Evolutionary conservation across 2,113 vertebrate genomes (phyloP), one percentile per base, ranked within the genome.

Genomic region (Athene cunicularia): DNA sequence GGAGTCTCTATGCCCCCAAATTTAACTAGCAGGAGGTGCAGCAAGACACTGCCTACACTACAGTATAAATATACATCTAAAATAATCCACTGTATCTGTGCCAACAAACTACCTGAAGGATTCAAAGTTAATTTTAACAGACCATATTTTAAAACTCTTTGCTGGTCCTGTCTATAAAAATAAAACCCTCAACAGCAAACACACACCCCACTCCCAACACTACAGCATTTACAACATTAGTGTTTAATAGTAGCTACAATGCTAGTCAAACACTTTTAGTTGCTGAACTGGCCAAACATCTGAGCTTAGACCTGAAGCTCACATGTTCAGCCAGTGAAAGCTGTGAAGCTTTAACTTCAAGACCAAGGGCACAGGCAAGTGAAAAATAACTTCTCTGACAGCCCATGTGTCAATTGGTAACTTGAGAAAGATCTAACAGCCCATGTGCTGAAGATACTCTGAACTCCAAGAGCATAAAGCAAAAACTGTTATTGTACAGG

Each of bases 341-440:
- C 43, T 62, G 58, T 80, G 76, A 76, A 84, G 37, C 50, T 88
- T 80, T 37, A 92, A 66, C 45, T 77, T 58, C 35, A 81, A 58
- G 28, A 91, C 37, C 45, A 92, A 92, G 67, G 52, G 37, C 76
- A 86, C 7, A 71, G 12, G 26, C 80, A 63, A 86, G 52, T 43
- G 72, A 94, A 87, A 95, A 95, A 83, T 80, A 92, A 80, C 79
- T 88, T 60, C 50, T 39, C 28, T 35, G 74, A 82, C 63, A 96
- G 85, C 22, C 53, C 41, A 76, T 4, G 32, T 80, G 76, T 59
- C 87, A 82, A 53, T 0, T 13, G 33, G 96, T 95, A 95, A 94
- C 50, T 21, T 90, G 79, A 96, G 97, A 94, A 94, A 92, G 95
- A 86, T 66, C n/a, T 73, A 88, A 70, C 14, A 80, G 58, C 27